Base-by-base conservation (phyloP, 2,113 vertebrate species). In the Andinoacara biseriatus region DNA sequence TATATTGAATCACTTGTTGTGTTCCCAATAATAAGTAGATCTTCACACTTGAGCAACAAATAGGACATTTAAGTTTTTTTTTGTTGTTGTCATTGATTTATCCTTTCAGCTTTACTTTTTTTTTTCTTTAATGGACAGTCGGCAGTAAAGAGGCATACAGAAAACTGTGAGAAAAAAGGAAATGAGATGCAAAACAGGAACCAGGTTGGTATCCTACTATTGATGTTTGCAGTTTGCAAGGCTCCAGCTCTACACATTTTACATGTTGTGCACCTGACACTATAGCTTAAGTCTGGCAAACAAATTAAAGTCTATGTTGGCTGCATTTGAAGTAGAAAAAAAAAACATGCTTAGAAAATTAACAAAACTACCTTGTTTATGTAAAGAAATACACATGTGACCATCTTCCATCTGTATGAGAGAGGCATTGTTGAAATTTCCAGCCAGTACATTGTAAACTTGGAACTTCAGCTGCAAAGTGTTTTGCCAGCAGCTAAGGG, bases 391-490 rank as follows among this genome's bases (percentile, higher is more conserved):
- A 74, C 76, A 82, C 56, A 75, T 79, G 40, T 60, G 77, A 29
- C 83, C 78, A 43, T 77, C 40, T 76, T 76, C 31, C 43, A 60
- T 31, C 5, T 49, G 18, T 20, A 15, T 58, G 74, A n/a, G 7
- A 24, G 60, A 76, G 3, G 33, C 76, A 24, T 58, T 82, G 60
- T 79, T 62, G 10, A 79, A 78, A 84, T 72, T 31, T 62, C 74
- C 56, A 85, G 58, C n/a, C 14, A 43, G 60, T 67, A 24, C 60
- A 89, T 89, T 82, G 54, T 74, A 78, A 72, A 78, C 76, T 67
- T 85, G 81, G 63, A 85, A 65, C 86, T 86, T 87, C 75, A 87
- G 82, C 89, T 83, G 86, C 82, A 90, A 86, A 81, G 63, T 78
- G 78, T 87, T 89, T 92, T 87, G 60, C 85, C 52, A 90, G 63